Evolutionary conservation across 1,140 invertebrate genomes (phyloP), one percentile per base, ranked within the genome.

Genomic region (Pemphigus obesinymphae): DNA sequence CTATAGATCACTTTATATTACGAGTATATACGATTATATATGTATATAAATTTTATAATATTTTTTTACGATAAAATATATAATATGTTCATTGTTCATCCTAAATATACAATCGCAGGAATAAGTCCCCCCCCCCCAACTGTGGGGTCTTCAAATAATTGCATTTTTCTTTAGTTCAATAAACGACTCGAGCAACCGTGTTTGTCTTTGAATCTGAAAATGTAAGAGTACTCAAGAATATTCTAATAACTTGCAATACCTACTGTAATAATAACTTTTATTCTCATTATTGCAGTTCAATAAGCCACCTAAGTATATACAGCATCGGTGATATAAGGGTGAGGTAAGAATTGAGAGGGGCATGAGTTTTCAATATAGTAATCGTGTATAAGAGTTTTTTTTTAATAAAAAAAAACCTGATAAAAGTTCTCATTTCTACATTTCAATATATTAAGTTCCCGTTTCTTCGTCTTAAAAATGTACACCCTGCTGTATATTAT

Each of bases 341-440:
- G 34, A 66, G 63, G 17, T 37, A 37, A 20, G 20, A 40, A 55
- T 7, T 2, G 20, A n/a, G 43, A 63, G 55, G 37, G 37, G n/a
- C 55, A 63, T 17, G 37, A 58, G 34, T 61, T 80, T 80, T 45
- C 55, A 80, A 80, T 80, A 80, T 80, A 43, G 37, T 43, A 43
- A 58, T 40, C 53, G 76, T 80, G 76, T 80, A 63, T 40, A 80
- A 63, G 55, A 80, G 37, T 45, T 80, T n/a, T 80, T 73, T 78
- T 78, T 63, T 45, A 23, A 80, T 45, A 45, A 63, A 43, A 80
- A 80, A 80, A 63, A 80, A 80, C 48, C 55, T 55, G 53, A 80
- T 37, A 80, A 80, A 80, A 80, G 55, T 80, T 80, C 76, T 80
- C 58, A 61, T 80, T 80, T 80, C 76, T 43, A 80, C 76, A 80